phyloP scores from a whole-genome alignment of 1,140 invertebrate genomes.

The Dinoponera quadriceps region DNA sequence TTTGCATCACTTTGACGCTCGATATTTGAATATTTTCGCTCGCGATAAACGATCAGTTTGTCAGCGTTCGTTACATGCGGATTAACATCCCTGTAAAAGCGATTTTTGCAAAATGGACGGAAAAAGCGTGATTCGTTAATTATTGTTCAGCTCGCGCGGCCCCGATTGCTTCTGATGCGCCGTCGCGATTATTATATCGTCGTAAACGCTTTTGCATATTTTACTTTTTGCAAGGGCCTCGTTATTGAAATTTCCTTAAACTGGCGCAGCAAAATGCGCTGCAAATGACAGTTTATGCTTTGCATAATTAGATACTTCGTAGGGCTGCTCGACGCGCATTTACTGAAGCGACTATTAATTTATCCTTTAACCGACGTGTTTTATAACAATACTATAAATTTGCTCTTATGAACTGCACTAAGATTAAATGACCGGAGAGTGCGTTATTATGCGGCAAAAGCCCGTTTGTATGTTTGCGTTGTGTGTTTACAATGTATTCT shows the following conservation, averaged over 20 bases:
- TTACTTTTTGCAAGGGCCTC: constrained; percentile 45
- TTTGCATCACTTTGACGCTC: constrained; percentile 58
- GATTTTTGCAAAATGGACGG: constrained; percentile 39
- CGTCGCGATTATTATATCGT: constrained; percentile 60
- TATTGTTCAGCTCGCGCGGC: constrained; percentile 45
- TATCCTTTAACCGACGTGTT: neutral
- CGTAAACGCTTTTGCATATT: constrained; percentile 64
- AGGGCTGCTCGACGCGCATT: constrained; percentile 2
- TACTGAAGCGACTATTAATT: constrained; percentile 21
- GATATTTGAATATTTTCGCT: constrained; percentile 51
- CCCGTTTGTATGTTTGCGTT: neutral
- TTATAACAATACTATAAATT: neutral
- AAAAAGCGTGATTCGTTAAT: constrained; percentile 57
- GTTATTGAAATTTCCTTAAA: constrained; percentile 59
- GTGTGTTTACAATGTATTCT: too few relatives aligned
- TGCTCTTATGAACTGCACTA: neutral
- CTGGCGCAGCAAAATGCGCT: constrained; percentile 13
- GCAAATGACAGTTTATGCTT: constrained; percentile 46
- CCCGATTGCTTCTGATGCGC: constrained; percentile 55
- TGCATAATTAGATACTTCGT: constrained; percentile 38
- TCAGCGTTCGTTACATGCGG: constrained; percentile 47
- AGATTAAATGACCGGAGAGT: neutral
- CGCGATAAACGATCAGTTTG: constrained; percentile 49
- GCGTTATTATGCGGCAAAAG: neutral
- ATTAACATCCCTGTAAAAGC: constrained; percentile 55